phyloP scores from a whole-genome alignment of 2,113 vertebrate genomes.

The Indicator maculatus region DNA sequence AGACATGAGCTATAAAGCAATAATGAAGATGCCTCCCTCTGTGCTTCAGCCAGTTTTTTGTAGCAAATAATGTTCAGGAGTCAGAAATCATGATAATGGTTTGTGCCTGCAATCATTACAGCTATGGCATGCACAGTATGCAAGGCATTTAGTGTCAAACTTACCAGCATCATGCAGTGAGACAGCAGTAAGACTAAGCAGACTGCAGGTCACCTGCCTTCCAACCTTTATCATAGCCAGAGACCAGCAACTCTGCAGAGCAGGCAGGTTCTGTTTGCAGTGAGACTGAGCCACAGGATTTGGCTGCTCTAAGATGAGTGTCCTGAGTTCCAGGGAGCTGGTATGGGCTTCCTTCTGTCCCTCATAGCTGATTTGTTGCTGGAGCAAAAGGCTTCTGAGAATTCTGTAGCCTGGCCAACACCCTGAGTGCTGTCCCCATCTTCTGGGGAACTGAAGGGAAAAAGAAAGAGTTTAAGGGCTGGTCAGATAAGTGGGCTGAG shows the following conservation, averaged over 20 bases:
- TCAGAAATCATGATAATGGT: slow-evolving; percentile 1
- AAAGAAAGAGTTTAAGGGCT: not conserved
- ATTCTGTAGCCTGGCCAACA: not conserved
- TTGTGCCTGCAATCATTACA: slow-evolving; percentile 10
- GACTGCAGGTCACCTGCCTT: not conserved
- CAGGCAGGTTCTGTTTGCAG: not conserved
- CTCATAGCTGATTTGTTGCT: not conserved
- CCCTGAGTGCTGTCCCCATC: fast-evolving
- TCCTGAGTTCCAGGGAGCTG: not conserved
- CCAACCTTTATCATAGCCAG: fast-evolving
- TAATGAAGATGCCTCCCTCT: not conserved
- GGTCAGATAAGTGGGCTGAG: not conserved
- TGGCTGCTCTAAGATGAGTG: not conserved
- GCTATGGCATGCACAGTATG: not conserved
- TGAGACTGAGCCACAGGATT: not conserved
- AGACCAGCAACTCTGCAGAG: fast-evolving
- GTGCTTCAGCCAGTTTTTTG: slow-evolving; percentile 20
- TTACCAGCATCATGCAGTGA: not conserved
- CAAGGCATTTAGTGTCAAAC: not conserved
- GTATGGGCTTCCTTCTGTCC: not conserved
- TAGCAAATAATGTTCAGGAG: not conserved
- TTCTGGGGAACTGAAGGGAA: not conserved
- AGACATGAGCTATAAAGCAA: not conserved
- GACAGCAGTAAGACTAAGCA: fast-evolving
- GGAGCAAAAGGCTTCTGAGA: fast-evolving